Percentiles rank a stretch among this genome's conserved stretches.
phyloP scores from a whole-genome alignment of 2,797 vertebrate genomes.

The Chiloscyllium punctatum region DNA sequence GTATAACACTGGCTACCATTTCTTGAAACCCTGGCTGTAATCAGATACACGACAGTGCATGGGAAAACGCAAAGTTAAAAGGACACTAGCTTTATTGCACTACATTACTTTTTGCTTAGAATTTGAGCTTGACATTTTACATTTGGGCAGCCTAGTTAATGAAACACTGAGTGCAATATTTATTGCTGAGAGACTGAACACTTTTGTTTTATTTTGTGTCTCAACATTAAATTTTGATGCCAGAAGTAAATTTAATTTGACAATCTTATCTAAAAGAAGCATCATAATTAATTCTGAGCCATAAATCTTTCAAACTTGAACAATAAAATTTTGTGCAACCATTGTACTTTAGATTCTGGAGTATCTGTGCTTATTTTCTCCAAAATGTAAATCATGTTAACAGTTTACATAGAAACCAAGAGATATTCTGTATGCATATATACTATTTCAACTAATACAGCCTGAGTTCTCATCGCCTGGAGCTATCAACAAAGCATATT shows the following conservation, averaged over 20 bases:
- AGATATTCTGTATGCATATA: neutral
- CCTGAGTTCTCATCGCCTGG: neutral
- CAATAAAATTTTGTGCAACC: neutral
- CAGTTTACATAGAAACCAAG: neutral
- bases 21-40: constrained; percentile 27
- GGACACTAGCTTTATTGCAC: constrained; percentile 19
- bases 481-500: too few relatives aligned
- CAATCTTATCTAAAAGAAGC: neutral
- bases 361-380: neutral
- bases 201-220: neutral
- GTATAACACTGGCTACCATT: constrained; percentile 35
- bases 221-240: constrained; percentile 1
- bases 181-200: neutral
- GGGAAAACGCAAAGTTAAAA: constrained; percentile 34
- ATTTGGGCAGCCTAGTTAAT: constrained; percentile 17
- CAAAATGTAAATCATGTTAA: neutral
- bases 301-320: neutral
- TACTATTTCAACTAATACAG: neutral
- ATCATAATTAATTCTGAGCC: constrained; percentile 20
- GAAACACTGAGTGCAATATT: constrained; percentile 4
- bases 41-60: constrained; percentile 28
- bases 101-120: constrained; percentile 33
- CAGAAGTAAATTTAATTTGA: constrained; percentile 13
- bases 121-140: constrained; percentile 27
- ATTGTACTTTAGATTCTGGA: neutral